phyloP scores from a whole-genome alignment of 2,113 vertebrate genomes.

The Cyanocitta stelleri region DNA sequence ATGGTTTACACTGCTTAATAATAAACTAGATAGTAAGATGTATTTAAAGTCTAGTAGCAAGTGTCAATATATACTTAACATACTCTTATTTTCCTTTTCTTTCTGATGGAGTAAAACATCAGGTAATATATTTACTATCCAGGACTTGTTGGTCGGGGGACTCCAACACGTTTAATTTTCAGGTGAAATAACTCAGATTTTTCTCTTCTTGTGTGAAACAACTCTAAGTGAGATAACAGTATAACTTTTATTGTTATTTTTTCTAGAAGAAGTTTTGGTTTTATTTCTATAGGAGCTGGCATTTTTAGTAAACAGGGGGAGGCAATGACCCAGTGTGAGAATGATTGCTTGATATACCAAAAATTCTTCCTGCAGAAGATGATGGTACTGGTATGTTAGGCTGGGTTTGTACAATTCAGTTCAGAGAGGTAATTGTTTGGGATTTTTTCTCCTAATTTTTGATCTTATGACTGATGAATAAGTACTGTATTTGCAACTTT shows the following conservation, averaged over 20 bases:
- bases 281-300: neutral
- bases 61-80: neutral
- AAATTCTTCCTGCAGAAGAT: neutral
- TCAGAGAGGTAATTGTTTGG: neutral
- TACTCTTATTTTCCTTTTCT: neutral
- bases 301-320: neutral
- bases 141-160: neutral
- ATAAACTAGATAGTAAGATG: neutral
- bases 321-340: neutral
- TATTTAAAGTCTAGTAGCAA: neutral
- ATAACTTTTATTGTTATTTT: neutral
- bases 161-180: neutral
- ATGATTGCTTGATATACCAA: neutral
- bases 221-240: neutral
- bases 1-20: neutral
- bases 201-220: neutral
- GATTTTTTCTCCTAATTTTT: neutral
- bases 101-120: neutral
- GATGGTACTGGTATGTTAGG: neutral
- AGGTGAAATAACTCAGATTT: neutral
- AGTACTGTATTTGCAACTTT: neutral
- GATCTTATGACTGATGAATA: neutral
- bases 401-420: neutral
- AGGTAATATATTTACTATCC: neutral
- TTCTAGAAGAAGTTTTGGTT: neutral